Conservation (phyloP, 2,888 invertebrate species). For the Agapostemon virescens region DNA sequence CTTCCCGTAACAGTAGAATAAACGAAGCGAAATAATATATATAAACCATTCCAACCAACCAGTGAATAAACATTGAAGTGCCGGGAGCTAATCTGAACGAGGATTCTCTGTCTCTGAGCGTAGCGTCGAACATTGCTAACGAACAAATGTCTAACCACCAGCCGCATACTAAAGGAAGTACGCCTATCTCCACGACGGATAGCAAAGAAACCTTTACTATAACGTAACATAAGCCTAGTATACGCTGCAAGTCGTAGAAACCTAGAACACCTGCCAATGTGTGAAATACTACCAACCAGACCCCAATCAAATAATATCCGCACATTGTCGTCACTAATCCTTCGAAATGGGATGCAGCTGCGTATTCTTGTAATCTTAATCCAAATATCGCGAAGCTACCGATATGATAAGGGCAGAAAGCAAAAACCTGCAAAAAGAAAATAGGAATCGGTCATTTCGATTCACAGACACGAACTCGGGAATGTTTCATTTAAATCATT, state of each 20-base stretch:
- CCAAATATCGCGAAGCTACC: constrained; percentile 91
- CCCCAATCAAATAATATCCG: constrained; percentile 95
- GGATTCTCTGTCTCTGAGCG: constrained; percentile 91
- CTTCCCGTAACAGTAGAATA: constrained; percentile 94
- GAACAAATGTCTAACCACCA: constrained; percentile 99
- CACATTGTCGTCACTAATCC: constrained; percentile 95
- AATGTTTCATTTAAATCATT: not conserved
- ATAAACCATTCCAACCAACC: constrained; percentile 99
- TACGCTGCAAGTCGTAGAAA: constrained; percentile 89
- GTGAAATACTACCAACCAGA: constrained; percentile 91
- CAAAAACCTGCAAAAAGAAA: constrained; percentile 86
- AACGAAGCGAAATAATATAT: constrained; percentile 99
- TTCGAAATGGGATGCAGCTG: constrained; percentile 92
- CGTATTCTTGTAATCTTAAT: constrained; percentile 85
- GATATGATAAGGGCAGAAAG: constrained; percentile 97
- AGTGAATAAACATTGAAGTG: constrained; percentile 98
- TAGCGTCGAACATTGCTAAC: constrained; percentile 94
- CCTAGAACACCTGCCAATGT: constrained; percentile 90
- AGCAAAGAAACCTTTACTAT: constrained; percentile 95
- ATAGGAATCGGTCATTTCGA: not conserved
- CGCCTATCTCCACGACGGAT: constrained; percentile 98
- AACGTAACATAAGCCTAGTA: constrained; percentile 96
- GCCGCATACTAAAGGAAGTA: constrained; percentile 97
- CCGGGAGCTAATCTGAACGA: constrained; percentile 96
- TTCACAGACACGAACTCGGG: not conserved